Percentiles rank a stretch among this genome's conserved stretches.
phyloP scores from a whole-genome alignment of 2,888 invertebrate species.

The Theristus sp. region DNA sequence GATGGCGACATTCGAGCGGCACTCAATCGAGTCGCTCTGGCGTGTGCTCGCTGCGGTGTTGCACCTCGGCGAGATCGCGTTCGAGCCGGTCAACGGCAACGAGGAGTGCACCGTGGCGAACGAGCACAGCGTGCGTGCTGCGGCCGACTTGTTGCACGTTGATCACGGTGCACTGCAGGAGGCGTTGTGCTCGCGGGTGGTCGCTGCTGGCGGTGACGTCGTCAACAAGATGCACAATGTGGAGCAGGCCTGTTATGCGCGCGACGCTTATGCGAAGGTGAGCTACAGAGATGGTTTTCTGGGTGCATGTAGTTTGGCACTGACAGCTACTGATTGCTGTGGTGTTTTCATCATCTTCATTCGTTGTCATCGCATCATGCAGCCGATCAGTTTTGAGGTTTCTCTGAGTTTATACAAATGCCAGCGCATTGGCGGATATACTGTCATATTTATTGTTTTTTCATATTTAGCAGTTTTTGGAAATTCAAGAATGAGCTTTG shows the following conservation, averaged over 20 bases:
- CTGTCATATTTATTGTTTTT: too few relatives aligned
- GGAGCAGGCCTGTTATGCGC: conserved; percentile 62
- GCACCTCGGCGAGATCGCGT: conserved; percentile 47
- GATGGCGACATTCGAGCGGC: conserved; percentile 10
- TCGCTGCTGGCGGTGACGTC: conserved; percentile 77
- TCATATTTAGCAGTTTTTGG: too few relatives aligned
- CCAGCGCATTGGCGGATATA: too few relatives aligned
- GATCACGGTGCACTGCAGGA: conserved; percentile 47
- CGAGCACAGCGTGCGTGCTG: too few relatives aligned
- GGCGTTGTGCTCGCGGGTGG: conserved; percentile 64
- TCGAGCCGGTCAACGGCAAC: conserved; percentile 9
- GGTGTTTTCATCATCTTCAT: too few relatives aligned
- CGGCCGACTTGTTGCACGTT: conserved; percentile 46
- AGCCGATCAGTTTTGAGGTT: too few relatives aligned
- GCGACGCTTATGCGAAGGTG: conserved; percentile 80
- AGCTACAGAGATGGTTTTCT: too few relatives aligned
- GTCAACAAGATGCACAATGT: conserved; percentile 73
- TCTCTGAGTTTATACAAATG: too few relatives aligned
- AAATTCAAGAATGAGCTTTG: too few relatives aligned
- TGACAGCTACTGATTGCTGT: too few relatives aligned
- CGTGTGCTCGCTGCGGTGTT: conserved; percentile 70
- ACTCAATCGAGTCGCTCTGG: not conserved
- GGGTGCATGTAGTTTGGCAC: too few relatives aligned
- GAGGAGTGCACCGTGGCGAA: not conserved
- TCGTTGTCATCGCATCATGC: too few relatives aligned